A percentile compares a stretch with the other conserved stretches of the same genome.
phyloP scores from a whole-genome alignment of 2,888 invertebrate genomes.

The Tetropium fuscum region DNA sequence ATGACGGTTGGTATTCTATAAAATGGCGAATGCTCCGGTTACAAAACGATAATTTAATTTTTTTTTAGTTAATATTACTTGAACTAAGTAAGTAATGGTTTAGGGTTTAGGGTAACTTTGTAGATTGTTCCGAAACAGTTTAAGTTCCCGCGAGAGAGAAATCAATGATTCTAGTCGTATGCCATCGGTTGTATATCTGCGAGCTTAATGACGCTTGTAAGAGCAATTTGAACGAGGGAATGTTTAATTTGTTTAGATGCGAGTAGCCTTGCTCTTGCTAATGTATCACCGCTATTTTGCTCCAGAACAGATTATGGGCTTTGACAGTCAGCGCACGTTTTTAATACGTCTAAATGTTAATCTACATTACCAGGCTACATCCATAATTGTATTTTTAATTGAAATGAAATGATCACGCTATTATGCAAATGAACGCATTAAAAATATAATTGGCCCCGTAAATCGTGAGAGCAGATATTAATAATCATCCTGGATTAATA shows the following conservation, averaged over 20 bases:
- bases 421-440: slow-evolving; percentile 16
- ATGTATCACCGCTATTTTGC: slow-evolving; percentile 36
- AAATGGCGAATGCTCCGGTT: too few relatives aligned
- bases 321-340: slow-evolving; percentile 37
- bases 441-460: slow-evolving; percentile 6
- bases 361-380: slow-evolving; percentile 26
- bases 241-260: slow-evolving; percentile 43
- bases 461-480: not conserved
- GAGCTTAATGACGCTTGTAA: slow-evolving; percentile 45
- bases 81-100: too few relatives aligned
- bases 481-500: too few relatives aligned
- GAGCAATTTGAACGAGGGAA: slow-evolving; percentile 38
- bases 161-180: slow-evolving; percentile 27
- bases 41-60: too few relatives aligned
- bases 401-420: slow-evolving; percentile 16
- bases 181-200: slow-evolving; percentile 38
- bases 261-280: slow-evolving; percentile 29
- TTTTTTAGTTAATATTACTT: too few relatives aligned
- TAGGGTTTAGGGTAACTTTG: slow-evolving; percentile 24
- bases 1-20: too few relatives aligned
- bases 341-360: slow-evolving; percentile 41
- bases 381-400: slow-evolving; percentile 14
- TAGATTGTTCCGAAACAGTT: slow-evolving; percentile 33
- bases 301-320: slow-evolving; percentile 27
- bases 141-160: slow-evolving; percentile 24